These are phyloP conservation scores for Poecilia picta DNA, from an alignment of 2,797 vertebrate species.

Conservation along the genomic window DNA sequence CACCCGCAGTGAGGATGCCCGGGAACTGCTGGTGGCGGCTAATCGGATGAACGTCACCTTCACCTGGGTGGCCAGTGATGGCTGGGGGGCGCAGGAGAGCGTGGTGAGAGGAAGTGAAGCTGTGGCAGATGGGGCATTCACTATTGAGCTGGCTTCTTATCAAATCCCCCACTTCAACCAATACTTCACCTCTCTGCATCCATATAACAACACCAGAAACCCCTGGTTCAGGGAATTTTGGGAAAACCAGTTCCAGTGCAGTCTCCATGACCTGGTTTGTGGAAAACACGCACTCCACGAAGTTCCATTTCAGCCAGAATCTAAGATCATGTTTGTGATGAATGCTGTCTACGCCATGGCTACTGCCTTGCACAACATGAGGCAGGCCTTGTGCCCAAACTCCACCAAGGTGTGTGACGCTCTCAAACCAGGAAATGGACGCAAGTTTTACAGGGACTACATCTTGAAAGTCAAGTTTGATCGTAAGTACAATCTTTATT, in stretches of 20 bases:
- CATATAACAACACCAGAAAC: slow-evolving; percentile 94
- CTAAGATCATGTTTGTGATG: slow-evolving; percentile 97
- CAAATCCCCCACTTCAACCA: slow-evolving; percentile 88
- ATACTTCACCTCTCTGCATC: slow-evolving; percentile 91
- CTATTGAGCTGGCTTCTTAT: slow-evolving; percentile 96
- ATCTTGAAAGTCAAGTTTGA: slow-evolving; percentile 97
- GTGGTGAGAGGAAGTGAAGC: slow-evolving; percentile 93
- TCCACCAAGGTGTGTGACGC: slow-evolving; percentile 89
- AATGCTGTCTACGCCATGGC: slow-evolving; percentile 98
- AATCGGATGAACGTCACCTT: slow-evolving; percentile 93
- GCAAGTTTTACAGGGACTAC: slow-evolving; percentile 95
- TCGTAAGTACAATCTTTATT: slow-evolving; percentile 80
- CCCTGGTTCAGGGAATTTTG: slow-evolving; percentile 98
- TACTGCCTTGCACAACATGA: slow-evolving; percentile 93
- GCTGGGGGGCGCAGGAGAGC: slow-evolving; percentile 96
- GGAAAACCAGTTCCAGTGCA: slow-evolving; percentile 95
- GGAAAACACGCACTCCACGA: slow-evolving; percentile 86
- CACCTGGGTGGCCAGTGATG: slow-evolving; percentile 97
- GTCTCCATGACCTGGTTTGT: slow-evolving; percentile 87
- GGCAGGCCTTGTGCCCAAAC: slow-evolving; percentile 90
- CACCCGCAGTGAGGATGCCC: slow-evolving; percentile 93
- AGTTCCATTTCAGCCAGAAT: slow-evolving; percentile 91
- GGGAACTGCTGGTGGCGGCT: slow-evolving; percentile 91
- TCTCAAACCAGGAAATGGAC: slow-evolving; percentile 92
- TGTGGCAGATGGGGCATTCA: slow-evolving; percentile 93